A percentile compares a stretch with the other conserved stretches of the same genome.
These are phyloP conservation scores for Ormyrus pomaceus DNA, from an alignment of 2,888 invertebrate genomes.

Conservation along the genomic window DNA sequence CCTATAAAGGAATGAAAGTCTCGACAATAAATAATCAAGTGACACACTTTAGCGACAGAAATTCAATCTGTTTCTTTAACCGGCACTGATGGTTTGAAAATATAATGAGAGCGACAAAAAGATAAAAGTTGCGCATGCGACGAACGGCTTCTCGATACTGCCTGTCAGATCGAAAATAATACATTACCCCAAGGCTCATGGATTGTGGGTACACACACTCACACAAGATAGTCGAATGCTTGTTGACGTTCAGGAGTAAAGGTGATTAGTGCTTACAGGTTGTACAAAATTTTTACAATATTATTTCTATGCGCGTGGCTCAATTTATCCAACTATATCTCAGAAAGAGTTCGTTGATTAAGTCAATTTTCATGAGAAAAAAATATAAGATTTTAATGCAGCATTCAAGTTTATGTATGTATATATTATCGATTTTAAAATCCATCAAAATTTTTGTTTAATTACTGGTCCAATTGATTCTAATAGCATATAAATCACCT, in stretches of 20 bases:
- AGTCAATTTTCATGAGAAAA: background rate
- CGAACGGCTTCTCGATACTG: conserved; percentile 28
- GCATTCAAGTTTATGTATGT: background rate
- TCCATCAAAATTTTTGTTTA: background rate
- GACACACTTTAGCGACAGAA: conserved; percentile 25
- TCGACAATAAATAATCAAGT: background rate
- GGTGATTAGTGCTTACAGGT: conserved; percentile 54
- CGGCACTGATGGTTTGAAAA: conserved; percentile 54
- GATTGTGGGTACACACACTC: conserved; percentile 15
- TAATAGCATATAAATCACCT: background rate
- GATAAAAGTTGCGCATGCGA: conserved; percentile 8
- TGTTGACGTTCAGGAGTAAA: conserved; percentile 49
- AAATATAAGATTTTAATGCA: background rate
- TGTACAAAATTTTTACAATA: background rate
- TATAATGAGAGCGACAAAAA: background rate
- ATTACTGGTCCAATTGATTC: background rate
- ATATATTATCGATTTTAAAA: background rate
- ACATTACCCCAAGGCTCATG: conserved; percentile 53
- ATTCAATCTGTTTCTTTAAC: conserved; percentile 58
- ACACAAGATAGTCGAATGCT: conserved; percentile 50
- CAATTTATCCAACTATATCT: conserved; percentile 42
- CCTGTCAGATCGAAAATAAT: conserved; percentile 7
- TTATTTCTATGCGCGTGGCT: conserved; percentile 27
- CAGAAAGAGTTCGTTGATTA: conserved; percentile 21
- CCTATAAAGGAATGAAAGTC: too few species aligned